Evolutionary conservation across 2,113 vertebrate genomes (phyloP).

Genomic region (Ameiurus melas): DNA sequence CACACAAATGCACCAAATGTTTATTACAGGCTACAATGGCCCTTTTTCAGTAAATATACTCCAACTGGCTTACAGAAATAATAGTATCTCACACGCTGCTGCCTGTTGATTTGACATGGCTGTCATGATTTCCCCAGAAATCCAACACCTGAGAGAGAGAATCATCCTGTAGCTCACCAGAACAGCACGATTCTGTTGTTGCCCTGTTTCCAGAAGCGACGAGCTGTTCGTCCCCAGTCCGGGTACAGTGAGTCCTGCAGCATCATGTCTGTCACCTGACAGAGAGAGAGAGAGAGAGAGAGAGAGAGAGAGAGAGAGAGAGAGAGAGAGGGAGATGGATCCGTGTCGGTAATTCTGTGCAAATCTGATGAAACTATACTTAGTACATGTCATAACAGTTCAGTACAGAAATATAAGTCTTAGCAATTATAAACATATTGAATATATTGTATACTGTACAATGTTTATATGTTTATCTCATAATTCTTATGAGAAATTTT

Average conservation of each 20-base stretch:
- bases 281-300: neutral
- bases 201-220: constrained; percentile 94
- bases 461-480: neutral
- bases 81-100: constrained; percentile 6
- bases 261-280: constrained; percentile 98
- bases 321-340: neutral
- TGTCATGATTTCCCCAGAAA: constrained; percentile 30
- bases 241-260: constrained; percentile 94
- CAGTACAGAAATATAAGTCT: neutral
- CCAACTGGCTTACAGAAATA: constrained; percentile 9
- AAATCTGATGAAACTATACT: neutral
- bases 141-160: constrained; percentile 17
- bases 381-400: neutral
- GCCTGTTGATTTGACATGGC: constrained; percentile 23
- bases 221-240: constrained; percentile 89
- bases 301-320: neutral
- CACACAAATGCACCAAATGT: neutral
- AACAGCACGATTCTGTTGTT: constrained; percentile 93
- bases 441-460: neutral
- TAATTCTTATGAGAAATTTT: neutral
- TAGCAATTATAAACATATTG: neutral
- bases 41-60: neutral
- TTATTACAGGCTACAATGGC: neutral
- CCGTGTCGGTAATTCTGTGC: constrained; percentile 23
- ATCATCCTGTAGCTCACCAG: constrained; percentile 74